Evolutionary conservation across 2,113 vertebrate genomes (phyloP).

Genomic region (Turdus rufiventris): DNA sequence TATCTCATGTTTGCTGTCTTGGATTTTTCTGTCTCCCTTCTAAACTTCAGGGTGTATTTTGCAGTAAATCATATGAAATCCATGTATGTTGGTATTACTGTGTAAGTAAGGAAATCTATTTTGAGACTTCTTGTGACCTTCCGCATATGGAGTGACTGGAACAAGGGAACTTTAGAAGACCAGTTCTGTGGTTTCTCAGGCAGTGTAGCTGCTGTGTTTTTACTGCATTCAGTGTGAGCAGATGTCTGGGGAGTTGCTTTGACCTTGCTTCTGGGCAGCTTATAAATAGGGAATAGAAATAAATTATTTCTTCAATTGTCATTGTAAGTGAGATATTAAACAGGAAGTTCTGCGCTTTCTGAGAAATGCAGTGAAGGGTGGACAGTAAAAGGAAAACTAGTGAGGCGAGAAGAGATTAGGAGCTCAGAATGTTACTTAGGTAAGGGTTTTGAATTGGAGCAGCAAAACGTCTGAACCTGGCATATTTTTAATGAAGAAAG

Average conservation of each 20-base stretch:
- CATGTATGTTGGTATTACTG: rapidly evolving
- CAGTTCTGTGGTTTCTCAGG: background rate
- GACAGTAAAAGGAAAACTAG: background rate
- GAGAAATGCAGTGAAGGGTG: background rate
- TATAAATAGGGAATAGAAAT: slow-evolving; percentile 8
- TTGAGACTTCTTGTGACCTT: background rate
- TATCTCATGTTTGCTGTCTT: background rate
- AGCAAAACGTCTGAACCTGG: background rate
- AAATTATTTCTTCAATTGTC: slow-evolving; percentile 20
- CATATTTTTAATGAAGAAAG: background rate
- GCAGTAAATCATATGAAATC: background rate
- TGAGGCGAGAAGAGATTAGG: background rate
- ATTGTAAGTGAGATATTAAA: background rate
- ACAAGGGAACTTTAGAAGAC: background rate
- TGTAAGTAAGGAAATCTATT: background rate
- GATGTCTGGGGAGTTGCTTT: background rate
- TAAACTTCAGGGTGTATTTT: background rate
- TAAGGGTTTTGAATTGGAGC: background rate
- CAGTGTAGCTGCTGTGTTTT: background rate
- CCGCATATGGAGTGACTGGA: background rate
- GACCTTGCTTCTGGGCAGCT: slow-evolving; percentile 41
- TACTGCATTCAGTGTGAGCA: background rate
- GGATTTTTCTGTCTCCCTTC: background rate
- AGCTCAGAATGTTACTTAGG: background rate
- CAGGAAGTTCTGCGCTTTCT: background rate